Conservation (phyloP, 2,113 vertebrate species). For the Atrichornis clamosus region DNA sequence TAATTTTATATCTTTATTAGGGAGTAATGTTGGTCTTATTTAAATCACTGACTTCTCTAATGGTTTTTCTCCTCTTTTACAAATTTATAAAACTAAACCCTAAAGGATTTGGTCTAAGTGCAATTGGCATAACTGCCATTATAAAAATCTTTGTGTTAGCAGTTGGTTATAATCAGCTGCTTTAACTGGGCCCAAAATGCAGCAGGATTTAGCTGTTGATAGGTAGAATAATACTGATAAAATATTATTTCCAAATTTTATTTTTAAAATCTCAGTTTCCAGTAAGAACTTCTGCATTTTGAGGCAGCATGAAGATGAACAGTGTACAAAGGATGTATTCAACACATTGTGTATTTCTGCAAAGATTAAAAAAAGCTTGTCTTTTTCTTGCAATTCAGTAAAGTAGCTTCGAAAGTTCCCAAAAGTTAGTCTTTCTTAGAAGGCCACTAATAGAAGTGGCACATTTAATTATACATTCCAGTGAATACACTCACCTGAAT, state of each 20-base stretch:
- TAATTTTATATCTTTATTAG: conserved; percentile 77
- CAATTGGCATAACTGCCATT: conserved; percentile 51
- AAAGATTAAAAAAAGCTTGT: background rate
- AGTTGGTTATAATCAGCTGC: conserved; percentile 46
- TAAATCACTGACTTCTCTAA: conserved; percentile 59
- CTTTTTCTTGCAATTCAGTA: background rate
- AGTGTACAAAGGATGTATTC: background rate
- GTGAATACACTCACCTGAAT: background rate
- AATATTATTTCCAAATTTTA: background rate
- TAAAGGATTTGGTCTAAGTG: conserved; percentile 61
- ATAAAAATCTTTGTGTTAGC: conserved; percentile 62
- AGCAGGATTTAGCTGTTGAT: conserved; percentile 43
- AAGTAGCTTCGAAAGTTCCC: background rate
- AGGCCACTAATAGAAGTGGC: background rate
- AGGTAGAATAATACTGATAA: background rate
- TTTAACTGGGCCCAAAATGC: conserved; percentile 50
- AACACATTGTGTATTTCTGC: background rate
- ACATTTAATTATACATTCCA: background rate
- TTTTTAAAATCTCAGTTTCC: background rate
- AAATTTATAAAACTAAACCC: conserved; percentile 68
- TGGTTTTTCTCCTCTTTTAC: conserved; percentile 60
- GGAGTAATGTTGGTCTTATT: conserved; percentile 65
- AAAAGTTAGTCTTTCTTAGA: background rate
- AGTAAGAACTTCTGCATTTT: conserved; percentile 23
- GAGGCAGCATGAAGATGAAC: background rate